Conservation (phyloP, 2,888 invertebrate genomes). For the Pristionchus mayeri region DNA sequence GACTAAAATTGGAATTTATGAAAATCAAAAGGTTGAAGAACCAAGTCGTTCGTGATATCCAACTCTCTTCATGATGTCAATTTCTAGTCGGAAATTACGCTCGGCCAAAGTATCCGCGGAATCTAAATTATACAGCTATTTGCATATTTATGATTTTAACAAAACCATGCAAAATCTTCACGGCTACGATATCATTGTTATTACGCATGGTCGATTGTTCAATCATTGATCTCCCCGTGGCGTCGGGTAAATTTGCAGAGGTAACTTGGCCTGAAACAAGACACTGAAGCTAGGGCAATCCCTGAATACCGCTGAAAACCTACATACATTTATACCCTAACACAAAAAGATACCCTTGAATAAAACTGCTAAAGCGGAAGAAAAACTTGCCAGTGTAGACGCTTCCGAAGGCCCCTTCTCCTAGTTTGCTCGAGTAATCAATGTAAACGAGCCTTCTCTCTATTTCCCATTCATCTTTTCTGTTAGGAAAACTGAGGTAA, state of each 20-base stretch:
- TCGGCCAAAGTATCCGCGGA: not conserved
- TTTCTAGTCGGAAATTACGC: not conserved
- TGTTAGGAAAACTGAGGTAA: not conserved
- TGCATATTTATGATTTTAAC: no score
- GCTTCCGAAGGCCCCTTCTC: not conserved
- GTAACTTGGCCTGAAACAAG: not conserved
- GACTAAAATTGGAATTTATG: not conserved
- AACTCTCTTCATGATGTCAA: slow-evolving; percentile 6
- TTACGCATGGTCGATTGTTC: not conserved
- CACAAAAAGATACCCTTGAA: no score
- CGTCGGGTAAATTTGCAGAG: not conserved
- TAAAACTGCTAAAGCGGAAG: no score
- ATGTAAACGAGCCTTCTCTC: not conserved
- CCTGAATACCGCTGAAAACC: no score
- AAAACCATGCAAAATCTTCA: not conserved
- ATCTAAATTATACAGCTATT: not conserved
- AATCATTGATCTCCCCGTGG: not conserved
- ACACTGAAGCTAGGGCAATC: no score
- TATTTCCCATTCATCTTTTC: not conserved
- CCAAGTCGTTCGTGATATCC: slow-evolving; percentile 39
- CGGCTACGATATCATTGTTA: not conserved
- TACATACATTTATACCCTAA: no score
- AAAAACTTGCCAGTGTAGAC: not conserved
- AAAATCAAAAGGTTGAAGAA: not conserved
- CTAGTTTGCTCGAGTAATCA: not conserved